Evolutionary conservation across 2,113 vertebrate species (phyloP).

Genomic region (Hystrix cristata): DNA sequence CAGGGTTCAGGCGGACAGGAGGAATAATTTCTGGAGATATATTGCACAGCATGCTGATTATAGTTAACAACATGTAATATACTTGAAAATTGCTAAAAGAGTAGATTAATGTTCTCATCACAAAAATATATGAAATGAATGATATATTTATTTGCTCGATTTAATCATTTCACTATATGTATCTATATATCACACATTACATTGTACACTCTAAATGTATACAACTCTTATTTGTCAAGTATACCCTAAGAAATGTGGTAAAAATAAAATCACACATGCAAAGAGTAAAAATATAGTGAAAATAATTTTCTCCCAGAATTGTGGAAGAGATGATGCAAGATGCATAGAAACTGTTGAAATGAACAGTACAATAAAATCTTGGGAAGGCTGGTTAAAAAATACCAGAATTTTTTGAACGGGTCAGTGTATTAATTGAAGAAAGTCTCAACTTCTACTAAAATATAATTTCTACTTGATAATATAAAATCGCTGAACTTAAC

Average conservation of each 20-base stretch:
- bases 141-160: neutral
- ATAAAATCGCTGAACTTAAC: conserved; percentile 54
- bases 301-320: conserved; percentile 13
- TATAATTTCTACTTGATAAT: neutral
- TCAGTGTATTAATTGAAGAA: conserved; percentile 1
- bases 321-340: neutral
- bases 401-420: neutral
- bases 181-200: neutral
- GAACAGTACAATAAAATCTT: neutral
- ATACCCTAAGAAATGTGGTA: neutral
- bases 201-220: neutral
- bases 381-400: neutral
- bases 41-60: neutral
- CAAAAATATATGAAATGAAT: neutral
- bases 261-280: neutral
- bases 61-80: neutral
- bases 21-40: neutral
- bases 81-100: neutral
- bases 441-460: neutral
- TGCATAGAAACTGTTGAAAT: neutral
- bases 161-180: neutral
- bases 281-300: conserved; percentile 6
- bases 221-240: neutral
- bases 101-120: neutral
- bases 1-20: neutral